Conservation (phyloP, 2,113 vertebrate genomes). For the Engraulis encrasicolus region DNA sequence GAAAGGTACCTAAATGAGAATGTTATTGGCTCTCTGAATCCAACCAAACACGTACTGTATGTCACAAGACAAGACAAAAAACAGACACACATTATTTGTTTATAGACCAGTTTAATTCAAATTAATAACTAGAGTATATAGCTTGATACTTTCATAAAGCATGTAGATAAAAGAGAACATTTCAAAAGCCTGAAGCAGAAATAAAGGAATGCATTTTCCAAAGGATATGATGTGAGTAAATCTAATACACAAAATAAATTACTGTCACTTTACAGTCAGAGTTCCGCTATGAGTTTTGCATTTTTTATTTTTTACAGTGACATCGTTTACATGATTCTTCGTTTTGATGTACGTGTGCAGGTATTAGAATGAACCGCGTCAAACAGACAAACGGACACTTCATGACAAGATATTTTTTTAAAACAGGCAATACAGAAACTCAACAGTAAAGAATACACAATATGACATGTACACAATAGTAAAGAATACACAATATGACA, state of each 20-base stretch:
- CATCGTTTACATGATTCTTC: slow-evolving; percentile 38
- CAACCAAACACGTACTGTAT: neutral
- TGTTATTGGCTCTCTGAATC: neutral
- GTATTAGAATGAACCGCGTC: slow-evolving; percentile 18
- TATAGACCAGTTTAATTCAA: slow-evolving; percentile 45
- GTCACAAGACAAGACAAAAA: neutral
- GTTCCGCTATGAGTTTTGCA: slow-evolving; percentile 32
- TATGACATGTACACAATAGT: slow-evolving; percentile 15
- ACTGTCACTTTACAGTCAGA: slow-evolving; percentile 34
- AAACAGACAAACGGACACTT: slow-evolving; percentile 32
- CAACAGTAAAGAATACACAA: slow-evolving; percentile 1
- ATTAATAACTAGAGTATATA: slow-evolving; percentile 50
- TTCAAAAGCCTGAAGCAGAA: slow-evolving; percentile 14
- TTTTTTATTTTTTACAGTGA: slow-evolving; percentile 48
- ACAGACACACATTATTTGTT: slow-evolving; percentile 2
- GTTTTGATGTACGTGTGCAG: slow-evolving; percentile 41
- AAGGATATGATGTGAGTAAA: slow-evolving; percentile 38
- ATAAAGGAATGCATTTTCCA: slow-evolving; percentile 14
- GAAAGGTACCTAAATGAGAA: too few relatives aligned
- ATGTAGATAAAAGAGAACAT: slow-evolving; percentile 1
- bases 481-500: slow-evolving; percentile 12
- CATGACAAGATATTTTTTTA: slow-evolving; percentile 3
- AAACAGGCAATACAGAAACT: slow-evolving; percentile 31
- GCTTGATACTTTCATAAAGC: slow-evolving; percentile 30
- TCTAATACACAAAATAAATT: slow-evolving; percentile 53